Conservation (phyloP, 1,140 invertebrate species). For the Lutraria rhynchaena region DNA sequence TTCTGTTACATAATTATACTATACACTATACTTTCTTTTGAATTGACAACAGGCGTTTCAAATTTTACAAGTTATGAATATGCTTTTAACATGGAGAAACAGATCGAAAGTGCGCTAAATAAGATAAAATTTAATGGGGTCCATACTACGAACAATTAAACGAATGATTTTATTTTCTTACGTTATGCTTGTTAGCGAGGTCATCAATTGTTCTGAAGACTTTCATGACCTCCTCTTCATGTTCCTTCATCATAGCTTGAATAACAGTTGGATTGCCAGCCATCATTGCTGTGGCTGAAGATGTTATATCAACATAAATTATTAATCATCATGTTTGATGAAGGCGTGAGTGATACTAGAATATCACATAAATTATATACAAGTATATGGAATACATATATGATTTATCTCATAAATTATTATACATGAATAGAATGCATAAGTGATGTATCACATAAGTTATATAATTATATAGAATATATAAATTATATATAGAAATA, state of each 20-base stretch:
- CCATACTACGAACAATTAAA: no score
- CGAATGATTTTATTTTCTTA: no score
- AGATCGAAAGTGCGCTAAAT: no score
- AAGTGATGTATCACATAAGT: neutral
- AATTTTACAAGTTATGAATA: no score
- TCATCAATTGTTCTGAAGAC: conserved; percentile 42
- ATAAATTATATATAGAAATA: no score
- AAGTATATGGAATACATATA: neutral
- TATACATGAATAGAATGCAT: neutral
- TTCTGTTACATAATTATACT: no score
- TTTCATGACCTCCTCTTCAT: conserved; percentile 52
- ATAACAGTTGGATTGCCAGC: conserved; percentile 52
- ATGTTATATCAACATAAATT: neutral
- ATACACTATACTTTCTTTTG: no score
- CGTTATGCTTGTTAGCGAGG: conserved; percentile 38
- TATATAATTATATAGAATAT: neutral
- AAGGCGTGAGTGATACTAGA: no score
- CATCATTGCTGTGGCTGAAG: conserved; percentile 50
- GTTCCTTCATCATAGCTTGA: conserved; percentile 52
- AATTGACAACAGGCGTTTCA: no score
- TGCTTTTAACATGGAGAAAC: no score
- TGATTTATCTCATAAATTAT: neutral
- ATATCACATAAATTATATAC: neutral
- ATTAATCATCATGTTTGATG: no score
- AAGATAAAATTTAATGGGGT: no score